Evolutionary conservation across 2,888 invertebrate genomes (phyloP), one percentile per base, ranked within the genome.

Genomic region (Alloplasta piceator): DNA sequence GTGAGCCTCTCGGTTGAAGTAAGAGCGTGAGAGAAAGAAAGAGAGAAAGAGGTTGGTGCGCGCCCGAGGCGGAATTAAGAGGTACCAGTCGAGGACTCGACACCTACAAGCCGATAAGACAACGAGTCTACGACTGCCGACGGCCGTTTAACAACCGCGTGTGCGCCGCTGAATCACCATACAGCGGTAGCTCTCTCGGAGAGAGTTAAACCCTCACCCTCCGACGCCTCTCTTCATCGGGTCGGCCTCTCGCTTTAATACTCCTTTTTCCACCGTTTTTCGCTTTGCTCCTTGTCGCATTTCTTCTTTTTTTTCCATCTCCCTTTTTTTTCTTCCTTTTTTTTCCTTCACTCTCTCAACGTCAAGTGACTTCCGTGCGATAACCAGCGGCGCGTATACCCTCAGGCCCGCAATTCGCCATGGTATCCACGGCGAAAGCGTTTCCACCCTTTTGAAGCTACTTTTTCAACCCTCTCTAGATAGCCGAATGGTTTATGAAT

Each of bases 51-150:
- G 26, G 26, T 26, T 26, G 26, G 56, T 56, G 70, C 55, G 70
- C 26, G 75, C 63, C 63, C 56, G 71, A 46, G 55, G 60, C 70
- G 52, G 71, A 75, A 80, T 79, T 79, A 79, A 79, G 75, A 75
- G 74, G 70, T 75, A 71, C 70, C 50, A 48, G 70, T 70, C 48
- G 66, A 52, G 14, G 66, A 61, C 66, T 75, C 66, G 70, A 80
- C 79, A 80, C 70, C 70, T 64, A 64, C 70, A 75, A 71, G 70
- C 71, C 71, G 80, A 80, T 76, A 80, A 80, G 71, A 72, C 75
- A 80, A 74, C 81, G 78, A 84, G 82, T 87, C 76, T 85, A 87
- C 87, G 84, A 87, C 86, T 85, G 82, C 77, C 83, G 88, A 78
- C 83, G 82, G 85, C 83, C 87, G 83, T 87, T 87, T 85, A 85